These are phyloP conservation scores for Diplazon laetatorius DNA, from an alignment of 2,888 invertebrate species.

Conservation along the genomic window DNA sequence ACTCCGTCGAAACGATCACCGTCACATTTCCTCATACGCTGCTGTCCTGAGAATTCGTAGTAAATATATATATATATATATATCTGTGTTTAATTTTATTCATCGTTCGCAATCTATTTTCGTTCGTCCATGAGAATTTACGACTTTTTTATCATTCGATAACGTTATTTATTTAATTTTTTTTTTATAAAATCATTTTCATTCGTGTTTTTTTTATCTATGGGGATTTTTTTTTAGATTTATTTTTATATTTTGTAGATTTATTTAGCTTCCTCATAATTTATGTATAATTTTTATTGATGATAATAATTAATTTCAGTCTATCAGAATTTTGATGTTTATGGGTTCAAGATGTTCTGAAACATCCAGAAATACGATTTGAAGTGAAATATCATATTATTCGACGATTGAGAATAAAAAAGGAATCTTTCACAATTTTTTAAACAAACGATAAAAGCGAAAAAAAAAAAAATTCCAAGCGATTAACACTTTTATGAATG, in stretches of 20 bases:
- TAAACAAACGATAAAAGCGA: not conserved
- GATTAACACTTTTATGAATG: constrained; percentile 6
- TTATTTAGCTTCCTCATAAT: no score
- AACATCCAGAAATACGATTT: no score
- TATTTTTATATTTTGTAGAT: no score
- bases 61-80: constrained; percentile 16
- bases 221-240: no score
- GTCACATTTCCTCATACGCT: not conserved
- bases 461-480: not conserved
- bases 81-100: not conserved
- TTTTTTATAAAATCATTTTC: no score
- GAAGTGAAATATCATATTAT: no score
- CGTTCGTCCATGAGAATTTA: not conserved
- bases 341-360: not conserved
- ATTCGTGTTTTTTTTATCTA: no score
- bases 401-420: not conserved
- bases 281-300: no score
- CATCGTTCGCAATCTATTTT: not conserved
- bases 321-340: not conserved
- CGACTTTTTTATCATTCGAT: not conserved
- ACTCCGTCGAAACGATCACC: constrained; percentile 45
- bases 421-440: not conserved
- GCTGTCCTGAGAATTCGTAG: not conserved
- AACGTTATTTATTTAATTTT: no score
- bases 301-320: not conserved